Evolutionary conservation across 23 tunicate genomes (phyloP).

Genomic region (Corella eumyota): DNA sequence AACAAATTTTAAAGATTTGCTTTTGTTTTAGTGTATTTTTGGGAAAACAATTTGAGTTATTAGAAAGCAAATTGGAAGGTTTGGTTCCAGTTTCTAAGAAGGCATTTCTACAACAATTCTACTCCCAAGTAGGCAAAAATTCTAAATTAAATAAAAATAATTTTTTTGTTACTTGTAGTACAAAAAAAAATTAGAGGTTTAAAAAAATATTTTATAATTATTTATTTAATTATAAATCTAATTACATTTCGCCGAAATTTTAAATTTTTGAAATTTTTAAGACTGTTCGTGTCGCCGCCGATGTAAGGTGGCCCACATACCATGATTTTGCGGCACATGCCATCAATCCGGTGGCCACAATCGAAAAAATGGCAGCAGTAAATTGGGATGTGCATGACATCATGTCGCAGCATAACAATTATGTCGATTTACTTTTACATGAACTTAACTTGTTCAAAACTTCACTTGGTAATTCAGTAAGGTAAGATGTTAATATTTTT

Average conservation of each 20-base stretch:
- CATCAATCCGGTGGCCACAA: constrained; percentile 3
- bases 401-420: constrained; percentile 86
- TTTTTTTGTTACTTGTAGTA: too few relatives aligned
- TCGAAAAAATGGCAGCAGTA: constrained; percentile 39
- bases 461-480: constrained; percentile 9
- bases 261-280: too few relatives aligned
- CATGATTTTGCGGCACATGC: constrained; percentile 23
- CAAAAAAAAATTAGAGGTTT: too few relatives aligned
- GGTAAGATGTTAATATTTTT: constrained; percentile 8
- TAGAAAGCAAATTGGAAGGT: constrained; percentile 39
- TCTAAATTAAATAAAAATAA: too few relatives aligned
- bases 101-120: constrained; percentile 79
- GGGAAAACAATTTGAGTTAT: constrained; percentile 40
- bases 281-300: constrained; percentile 45
- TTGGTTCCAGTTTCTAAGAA: constrained; percentile 32
- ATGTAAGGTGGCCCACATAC: constrained; percentile 44
- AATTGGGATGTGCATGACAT: constrained; percentile 79
- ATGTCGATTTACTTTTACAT: constrained; percentile 48
- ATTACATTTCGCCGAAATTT: too few relatives aligned
- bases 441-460: constrained; percentile 16
- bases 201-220: too few relatives aligned
- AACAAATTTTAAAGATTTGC: too few relatives aligned
- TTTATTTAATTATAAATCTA: too few relatives aligned
- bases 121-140: constrained; percentile 65
- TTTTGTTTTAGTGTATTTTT: constrained; percentile 29